These are phyloP conservation scores for Sigmodon hispidus DNA, from an alignment of 2,113 vertebrate genomes.

Conservation along the genomic window DNA sequence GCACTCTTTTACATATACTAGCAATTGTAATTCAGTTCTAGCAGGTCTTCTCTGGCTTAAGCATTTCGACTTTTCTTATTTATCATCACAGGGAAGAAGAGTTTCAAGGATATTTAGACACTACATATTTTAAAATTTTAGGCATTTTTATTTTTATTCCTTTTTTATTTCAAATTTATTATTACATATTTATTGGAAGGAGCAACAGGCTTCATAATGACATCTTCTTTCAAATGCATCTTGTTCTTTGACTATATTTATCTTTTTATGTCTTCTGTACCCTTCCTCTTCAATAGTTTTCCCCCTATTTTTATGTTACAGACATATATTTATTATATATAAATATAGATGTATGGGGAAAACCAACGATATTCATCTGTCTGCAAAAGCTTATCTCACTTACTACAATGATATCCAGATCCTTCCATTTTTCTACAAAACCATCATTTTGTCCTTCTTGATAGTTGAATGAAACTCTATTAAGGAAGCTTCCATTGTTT, in stretches of 20 bases:
- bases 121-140: background rate
- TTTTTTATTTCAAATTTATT: background rate
- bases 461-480: background rate
- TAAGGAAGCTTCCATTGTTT: background rate
- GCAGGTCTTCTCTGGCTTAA: background rate
- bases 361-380: background rate
- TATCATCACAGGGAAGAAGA: background rate
- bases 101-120: background rate
- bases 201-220: background rate
- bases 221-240: background rate
- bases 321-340: background rate
- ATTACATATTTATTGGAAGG: background rate
- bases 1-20: conserved; percentile 14
- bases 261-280: background rate
- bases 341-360: background rate
- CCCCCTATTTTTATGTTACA: background rate
- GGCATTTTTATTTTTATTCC: background rate
- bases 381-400: background rate
- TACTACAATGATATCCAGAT: background rate
- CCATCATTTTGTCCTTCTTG: background rate
- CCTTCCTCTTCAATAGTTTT: background rate
- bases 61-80: background rate
- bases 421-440: background rate
- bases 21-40: background rate
- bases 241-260: background rate